These are phyloP conservation scores for Anadara kagoshimensis DNA, from an alignment of 1,140 invertebrate genomes.

Conservation along the genomic window DNA sequence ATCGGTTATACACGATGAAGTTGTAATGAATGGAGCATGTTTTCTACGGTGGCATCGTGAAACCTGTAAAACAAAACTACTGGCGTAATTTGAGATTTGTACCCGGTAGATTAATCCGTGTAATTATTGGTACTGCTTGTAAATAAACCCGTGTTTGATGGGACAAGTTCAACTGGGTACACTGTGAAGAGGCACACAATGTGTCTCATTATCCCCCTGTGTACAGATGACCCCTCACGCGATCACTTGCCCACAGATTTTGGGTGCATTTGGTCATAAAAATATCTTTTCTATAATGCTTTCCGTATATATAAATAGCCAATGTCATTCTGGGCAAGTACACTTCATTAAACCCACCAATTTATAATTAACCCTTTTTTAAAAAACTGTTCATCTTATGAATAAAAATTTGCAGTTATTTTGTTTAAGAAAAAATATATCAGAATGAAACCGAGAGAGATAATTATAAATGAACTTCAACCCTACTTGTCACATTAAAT, in stretches of 20 bases:
- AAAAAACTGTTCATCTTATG: too few relatives aligned
- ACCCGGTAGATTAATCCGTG: conserved; percentile 10
- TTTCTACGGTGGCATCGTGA: neutral
- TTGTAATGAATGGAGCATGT: neutral
- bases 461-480: too few relatives aligned
- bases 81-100: conserved; percentile 6
- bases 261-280: conserved; percentile 39
- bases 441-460: too few relatives aligned
- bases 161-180: neutral
- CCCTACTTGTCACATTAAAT: too few relatives aligned
- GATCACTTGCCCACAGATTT: conserved; percentile 14
- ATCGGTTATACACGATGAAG: conserved; percentile 25
- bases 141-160: too few relatives aligned
- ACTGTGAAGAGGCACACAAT: conserved; percentile 10
- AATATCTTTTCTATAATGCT: conserved; percentile 28
- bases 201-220: conserved; percentile 6
- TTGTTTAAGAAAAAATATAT: too few relatives aligned
- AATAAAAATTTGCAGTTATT: too few relatives aligned
- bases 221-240: conserved; percentile 24
- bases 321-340: too few relatives aligned
- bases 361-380: too few relatives aligned
- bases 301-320: neutral
- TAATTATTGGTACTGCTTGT: neutral
- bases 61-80: neutral
- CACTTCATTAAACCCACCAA: too few relatives aligned